Evolutionary conservation across 1,140 invertebrate species (phyloP), one percentile per base, ranked within the genome.

Genomic region (Achatina immaculata): DNA sequence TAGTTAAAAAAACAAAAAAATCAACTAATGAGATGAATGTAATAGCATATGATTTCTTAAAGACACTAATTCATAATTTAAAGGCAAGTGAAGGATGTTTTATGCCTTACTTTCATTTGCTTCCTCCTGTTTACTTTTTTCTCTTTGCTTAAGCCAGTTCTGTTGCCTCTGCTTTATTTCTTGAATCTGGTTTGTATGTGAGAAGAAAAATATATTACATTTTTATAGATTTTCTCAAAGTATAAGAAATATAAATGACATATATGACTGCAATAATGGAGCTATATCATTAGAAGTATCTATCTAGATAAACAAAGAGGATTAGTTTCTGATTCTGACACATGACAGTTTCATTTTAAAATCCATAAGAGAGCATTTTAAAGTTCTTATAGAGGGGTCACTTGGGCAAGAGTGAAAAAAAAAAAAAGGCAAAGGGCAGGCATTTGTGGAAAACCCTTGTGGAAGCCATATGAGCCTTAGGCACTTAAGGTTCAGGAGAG

Each of bases 131-230:
- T 78, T 51, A 28, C 58, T 68, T 2, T 68, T 38, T 2, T 78
- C 62, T 78, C 76, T 78, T 48, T 78, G 76, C 34, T 78, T 66
- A 19, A 78, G 40, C 76, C 76, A 78, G 42, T 78, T 78, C 31
- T 78, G 62, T 36, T 78, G 76, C 9, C 76, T 11, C 45, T 78
- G 62, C 43, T 78, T 78, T 2, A 78, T 78, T 78, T 66, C 76
- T 68, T 45, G 38, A 68, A 78, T 36, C 76, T 74, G 19, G 3
- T 21, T 24, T 42, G 34, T 24, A 66, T 16, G 14, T 14, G 40
- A 72, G 40, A 72, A 72, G 40, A 38, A 72, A 72, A 72, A 19
- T 14, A 6, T 36, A 36, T 19, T 14, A 72, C 11, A 72, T 31
- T 19, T 19, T 38, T 40, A 14, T 6, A 40, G 21, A 72, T 19